Evolutionary conservation across 2,888 invertebrate genomes (phyloP).

Genomic region (Amitus sp.): DNA sequence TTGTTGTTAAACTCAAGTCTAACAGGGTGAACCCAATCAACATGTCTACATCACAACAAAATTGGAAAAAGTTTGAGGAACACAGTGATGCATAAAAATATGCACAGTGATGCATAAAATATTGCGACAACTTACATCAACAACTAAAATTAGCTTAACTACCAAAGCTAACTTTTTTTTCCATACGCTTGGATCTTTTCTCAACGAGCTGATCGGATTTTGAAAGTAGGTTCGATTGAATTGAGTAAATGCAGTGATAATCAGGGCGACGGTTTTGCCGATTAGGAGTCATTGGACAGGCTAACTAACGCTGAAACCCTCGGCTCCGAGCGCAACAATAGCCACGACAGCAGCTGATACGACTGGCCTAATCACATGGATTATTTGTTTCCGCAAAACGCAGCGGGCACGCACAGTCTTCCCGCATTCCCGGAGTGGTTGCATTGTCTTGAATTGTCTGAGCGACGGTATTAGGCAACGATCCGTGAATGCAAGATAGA

Average conservation of each 20-base stretch:
- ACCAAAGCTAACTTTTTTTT: no score
- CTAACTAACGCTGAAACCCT: constrained; percentile 22
- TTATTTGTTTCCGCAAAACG: constrained; percentile 54
- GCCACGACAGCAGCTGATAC: constrained; percentile 41
- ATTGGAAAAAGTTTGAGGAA: no score
- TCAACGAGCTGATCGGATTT: no score
- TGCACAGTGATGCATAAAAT: no score
- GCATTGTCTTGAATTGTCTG: constrained; percentile 41
- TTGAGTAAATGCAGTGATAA: constrained; percentile 40
- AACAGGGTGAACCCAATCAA: no score
- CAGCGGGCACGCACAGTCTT: constrained; percentile 55
- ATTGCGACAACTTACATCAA: no score
- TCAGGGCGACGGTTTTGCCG: constrained; percentile 25
- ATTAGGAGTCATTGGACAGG: constrained; percentile 25
- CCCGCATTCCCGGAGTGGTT: constrained; percentile 52
- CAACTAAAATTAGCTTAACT: no score
- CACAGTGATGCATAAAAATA: no score
- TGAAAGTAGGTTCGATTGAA: constrained; percentile 44
- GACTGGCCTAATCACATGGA: constrained; percentile 39
- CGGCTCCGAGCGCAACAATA: constrained; percentile 42
- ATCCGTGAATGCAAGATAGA: constrained; percentile 61
- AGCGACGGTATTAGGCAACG: constrained; percentile 59
- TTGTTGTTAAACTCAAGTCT: no score
- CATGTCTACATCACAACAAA: no score
- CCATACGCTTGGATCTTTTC: no score